These are phyloP conservation scores for Drosophila takahashii DNA, from an alignment of 1,140 invertebrate species.

Conservation along the genomic window DNA sequence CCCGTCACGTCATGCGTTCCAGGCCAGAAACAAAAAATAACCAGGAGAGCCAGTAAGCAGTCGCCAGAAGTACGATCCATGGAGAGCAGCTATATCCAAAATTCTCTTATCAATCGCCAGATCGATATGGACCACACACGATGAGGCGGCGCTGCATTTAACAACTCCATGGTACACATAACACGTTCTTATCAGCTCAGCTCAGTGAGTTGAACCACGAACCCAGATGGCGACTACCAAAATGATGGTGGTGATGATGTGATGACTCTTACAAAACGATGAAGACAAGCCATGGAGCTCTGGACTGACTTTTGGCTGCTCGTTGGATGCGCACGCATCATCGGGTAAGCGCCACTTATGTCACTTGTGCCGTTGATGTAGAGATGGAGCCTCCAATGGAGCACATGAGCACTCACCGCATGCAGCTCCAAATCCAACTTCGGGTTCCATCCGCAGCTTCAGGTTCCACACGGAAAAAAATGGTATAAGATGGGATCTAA, in stretches of 20 bases:
- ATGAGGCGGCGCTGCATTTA: slow-evolving; percentile 70
- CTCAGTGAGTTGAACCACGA: too few relatives aligned
- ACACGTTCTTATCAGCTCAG: slow-evolving; percentile 69
- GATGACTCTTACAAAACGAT: slow-evolving; percentile 75
- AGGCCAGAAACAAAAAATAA: slow-evolving; percentile 3
- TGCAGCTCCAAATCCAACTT: slow-evolving; percentile 61
- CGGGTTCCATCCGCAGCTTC: slow-evolving; percentile 27
- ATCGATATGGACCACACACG: slow-evolving; percentile 65
- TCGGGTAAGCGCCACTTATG: slow-evolving; percentile 84
- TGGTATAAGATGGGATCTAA: background rate
- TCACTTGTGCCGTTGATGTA: slow-evolving; percentile 84
- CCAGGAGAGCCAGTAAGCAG: slow-evolving; percentile 24
- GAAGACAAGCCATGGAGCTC: slow-evolving; percentile 53
- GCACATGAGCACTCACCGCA: slow-evolving; percentile 53
- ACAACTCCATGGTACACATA: slow-evolving; percentile 67
- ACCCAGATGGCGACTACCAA: slow-evolving; percentile 21
- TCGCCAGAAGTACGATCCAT: slow-evolving; percentile 27
- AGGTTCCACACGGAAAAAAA: slow-evolving; percentile 14
- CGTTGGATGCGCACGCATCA: slow-evolving; percentile 81
- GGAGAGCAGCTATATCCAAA: slow-evolving; percentile 32
- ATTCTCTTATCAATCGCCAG: slow-evolving; percentile 68
- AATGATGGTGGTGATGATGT: slow-evolving; percentile 27
- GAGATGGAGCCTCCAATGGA: slow-evolving; percentile 63
- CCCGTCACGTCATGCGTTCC: slow-evolving; percentile 59
- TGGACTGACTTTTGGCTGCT: slow-evolving; percentile 53